Percentiles rank a stretch among this genome's conserved stretches.
These are phyloP conservation scores for Pterois miles DNA, from an alignment of 2,797 vertebrate species.

Conservation along the genomic window DNA sequence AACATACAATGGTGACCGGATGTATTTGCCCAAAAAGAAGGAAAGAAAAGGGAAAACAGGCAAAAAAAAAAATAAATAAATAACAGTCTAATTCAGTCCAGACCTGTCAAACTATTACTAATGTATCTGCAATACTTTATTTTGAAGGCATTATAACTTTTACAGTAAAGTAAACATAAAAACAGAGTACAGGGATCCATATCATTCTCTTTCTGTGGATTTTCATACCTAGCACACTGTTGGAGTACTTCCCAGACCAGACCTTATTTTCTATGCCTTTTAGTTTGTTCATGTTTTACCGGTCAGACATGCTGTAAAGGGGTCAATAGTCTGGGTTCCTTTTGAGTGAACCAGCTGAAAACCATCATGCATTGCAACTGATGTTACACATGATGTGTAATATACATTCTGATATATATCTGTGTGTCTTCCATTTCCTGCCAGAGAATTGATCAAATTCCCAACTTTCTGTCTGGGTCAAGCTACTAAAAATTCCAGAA, in stretches of 20 bases:
- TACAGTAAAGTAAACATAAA: neutral
- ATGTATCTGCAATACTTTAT: neutral
- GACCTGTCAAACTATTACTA: neutral
- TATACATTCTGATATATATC: neutral
- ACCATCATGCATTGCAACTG: neutral
- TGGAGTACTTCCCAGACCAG: neutral
- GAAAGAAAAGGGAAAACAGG: neutral
- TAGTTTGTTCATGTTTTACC: neutral
- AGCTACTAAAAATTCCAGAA: slow-evolving; percentile 1
- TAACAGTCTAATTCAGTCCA: neutral
- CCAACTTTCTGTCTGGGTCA: slow-evolving; percentile 13
- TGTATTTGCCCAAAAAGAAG: neutral
- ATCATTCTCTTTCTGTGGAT: neutral
- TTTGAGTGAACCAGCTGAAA: neutral
- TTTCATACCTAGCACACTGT: neutral
- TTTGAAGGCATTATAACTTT: neutral
- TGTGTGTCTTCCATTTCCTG: slow-evolving; percentile 27
- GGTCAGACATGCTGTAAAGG: neutral
- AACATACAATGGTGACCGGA: neutral
- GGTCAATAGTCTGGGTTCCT: slow-evolving; percentile 1
- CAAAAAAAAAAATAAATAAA: neutral
- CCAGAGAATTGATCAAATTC: slow-evolving; percentile 1
- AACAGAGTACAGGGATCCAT: neutral
- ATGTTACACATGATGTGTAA: neutral
- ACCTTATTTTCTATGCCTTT: neutral